Conservation (phyloP, 2,797 vertebrate species). For the Gambusia yucatana region DNA sequence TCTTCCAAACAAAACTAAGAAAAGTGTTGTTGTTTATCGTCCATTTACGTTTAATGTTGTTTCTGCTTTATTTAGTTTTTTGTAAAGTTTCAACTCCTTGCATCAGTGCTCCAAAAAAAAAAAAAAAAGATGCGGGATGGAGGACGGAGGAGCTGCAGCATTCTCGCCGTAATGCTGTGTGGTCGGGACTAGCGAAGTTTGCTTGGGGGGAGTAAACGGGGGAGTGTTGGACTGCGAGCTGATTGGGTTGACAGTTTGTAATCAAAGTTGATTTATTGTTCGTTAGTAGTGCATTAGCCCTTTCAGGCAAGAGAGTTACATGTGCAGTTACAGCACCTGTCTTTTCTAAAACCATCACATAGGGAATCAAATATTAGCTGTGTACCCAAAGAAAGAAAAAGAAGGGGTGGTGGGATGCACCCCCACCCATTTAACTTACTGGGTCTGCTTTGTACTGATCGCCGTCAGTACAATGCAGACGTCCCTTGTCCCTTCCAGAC, state of each 20-base stretch:
- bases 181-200: conserved; percentile 72
- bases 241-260: conserved; percentile 98
- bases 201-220: conserved; percentile 10
- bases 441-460: conserved; percentile 61
- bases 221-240: conserved; percentile 89
- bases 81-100: conserved; percentile 46
- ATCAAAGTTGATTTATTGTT: conserved; percentile 99
- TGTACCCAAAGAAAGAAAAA: conserved; percentile 69
- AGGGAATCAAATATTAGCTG: conserved; percentile 86
- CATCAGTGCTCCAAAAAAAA: conserved; percentile 35
- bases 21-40: background rate
- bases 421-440: conserved; percentile 39
- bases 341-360: conserved; percentile 89
- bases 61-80: background rate
- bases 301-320: conserved; percentile 94
- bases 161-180: conserved; percentile 72
- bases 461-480: too few species aligned
- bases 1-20: background rate
- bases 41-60: conserved; percentile 6
- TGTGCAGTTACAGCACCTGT: conserved; percentile 97
- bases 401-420: too few species aligned
- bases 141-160: conserved; percentile 66
- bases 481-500: too few species aligned
- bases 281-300: conserved; percentile 99
- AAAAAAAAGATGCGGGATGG: conserved; percentile 26